Percentiles rank a stretch among this genome's conserved stretches.
phyloP scores from a whole-genome alignment of 1,140 invertebrate species.

The Euura lappo region DNA sequence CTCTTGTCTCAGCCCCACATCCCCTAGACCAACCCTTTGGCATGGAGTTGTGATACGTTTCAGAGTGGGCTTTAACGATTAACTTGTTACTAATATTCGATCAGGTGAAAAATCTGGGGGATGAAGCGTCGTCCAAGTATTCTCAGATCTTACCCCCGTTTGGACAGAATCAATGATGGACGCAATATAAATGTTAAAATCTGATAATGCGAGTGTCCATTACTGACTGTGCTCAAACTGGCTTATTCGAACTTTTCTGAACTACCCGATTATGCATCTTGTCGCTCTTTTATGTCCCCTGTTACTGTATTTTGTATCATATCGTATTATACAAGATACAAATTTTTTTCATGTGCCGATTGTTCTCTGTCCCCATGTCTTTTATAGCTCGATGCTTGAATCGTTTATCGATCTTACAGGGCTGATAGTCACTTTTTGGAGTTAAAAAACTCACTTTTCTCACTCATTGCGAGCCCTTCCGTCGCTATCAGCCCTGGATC shows the following conservation, averaged over 20 bases:
- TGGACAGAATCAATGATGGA: too few species aligned
- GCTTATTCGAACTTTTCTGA: neutral
- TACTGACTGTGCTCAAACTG: neutral
- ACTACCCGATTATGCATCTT: neutral
- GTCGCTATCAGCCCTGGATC: too few species aligned
- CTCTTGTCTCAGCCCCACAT: too few species aligned
- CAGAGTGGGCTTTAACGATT: conserved; percentile 22
- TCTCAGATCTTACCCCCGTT: too few species aligned
- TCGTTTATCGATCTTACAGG: neutral
- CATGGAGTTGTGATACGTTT: conserved; percentile 36
- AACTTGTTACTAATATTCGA: conserved; percentile 26
- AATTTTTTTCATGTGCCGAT: neutral
- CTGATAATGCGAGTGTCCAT: neutral
- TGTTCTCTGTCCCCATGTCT: neutral
- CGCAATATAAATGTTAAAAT: neutral
- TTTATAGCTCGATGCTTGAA: neutral
- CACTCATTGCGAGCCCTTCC: too few species aligned
- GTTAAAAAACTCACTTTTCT: too few species aligned
- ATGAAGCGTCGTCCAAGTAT: too few species aligned
- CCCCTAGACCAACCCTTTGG: conserved; percentile 18
- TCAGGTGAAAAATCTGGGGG: conserved; percentile 8
- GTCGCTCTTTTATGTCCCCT: neutral
- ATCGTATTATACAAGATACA: neutral
- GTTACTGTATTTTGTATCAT: neutral
- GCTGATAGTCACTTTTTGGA: too few species aligned